Evolutionary conservation across 2,797 vertebrate species (phyloP), one percentile per base, ranked within the genome.

Genomic region (Nyctalus aviator): DNA sequence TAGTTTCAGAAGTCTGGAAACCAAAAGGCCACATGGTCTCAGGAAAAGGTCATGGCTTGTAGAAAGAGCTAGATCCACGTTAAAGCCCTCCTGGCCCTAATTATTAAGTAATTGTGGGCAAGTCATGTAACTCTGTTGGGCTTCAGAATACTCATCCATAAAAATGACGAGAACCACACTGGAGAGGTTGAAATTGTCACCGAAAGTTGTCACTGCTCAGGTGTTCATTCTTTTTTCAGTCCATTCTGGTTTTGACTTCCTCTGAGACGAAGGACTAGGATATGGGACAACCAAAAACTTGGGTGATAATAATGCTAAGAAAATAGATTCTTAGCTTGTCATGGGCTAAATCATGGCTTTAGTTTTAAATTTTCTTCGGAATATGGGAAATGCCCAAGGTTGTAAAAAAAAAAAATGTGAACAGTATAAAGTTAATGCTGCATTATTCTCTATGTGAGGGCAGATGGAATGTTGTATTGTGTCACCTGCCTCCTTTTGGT

Each of bases 1-100:
- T 79, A 66, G 3, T 82, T 91, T 18, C 25, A 6, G 50, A 73
- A 91, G 48, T 87, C 81, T 92, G n/a, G 21, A 85, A 84, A 90
- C 90, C 75, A 94, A 93, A 96, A 92, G 23, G 11, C 30, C 18
- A 10, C 71, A 32, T 41, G 20, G 20, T 32, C 41, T 71, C 75
- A 66, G 27, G 32, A 68, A 92, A 94, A 78, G 53, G 53, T 72
- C 84, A 85, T 71, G 81, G 59, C 59, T 82, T 96, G 94, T 73
- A 53, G 48, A 90, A 35, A 66, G 27, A 73, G 92, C 46, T 17
- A 72, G 62, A 66, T 55, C 35, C 13, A n/a, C 68, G 62, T 83
- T 86, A 82, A 93, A 87, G 18, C 20, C 2, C 8, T 75, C 25
- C 41, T 77, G 71, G 7, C 25, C 15, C 53, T 41, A 73, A 91